A percentile compares a stretch with the other conserved stretches of the same genome.
phyloP scores from a whole-genome alignment of 2,113 vertebrate genomes.

The Raphicerus campestris region DNA sequence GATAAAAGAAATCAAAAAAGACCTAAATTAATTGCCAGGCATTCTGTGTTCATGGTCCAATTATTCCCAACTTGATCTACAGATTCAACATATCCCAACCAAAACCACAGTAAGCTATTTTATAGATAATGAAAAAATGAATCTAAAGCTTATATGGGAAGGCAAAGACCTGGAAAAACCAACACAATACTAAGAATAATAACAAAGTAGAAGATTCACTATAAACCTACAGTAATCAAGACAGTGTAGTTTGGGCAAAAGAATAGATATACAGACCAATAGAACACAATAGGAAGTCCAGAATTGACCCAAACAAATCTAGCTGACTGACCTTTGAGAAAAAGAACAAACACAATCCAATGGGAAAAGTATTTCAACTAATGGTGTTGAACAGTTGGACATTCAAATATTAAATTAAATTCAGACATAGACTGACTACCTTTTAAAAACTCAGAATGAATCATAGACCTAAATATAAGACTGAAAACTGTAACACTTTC shows the following conservation, averaged over 20 bases:
- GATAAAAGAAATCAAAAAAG: neutral
- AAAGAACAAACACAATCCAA: neutral
- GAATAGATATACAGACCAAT: neutral
- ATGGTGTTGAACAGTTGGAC: neutral
- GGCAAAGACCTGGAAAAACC: neutral
- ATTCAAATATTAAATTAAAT: neutral
- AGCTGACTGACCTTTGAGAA: neutral
- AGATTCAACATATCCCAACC: neutral
- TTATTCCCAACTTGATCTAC: neutral
- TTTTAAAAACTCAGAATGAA: constrained; percentile 7
- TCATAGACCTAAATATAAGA: neutral
- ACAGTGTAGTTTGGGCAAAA: neutral
- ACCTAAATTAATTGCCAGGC: neutral
- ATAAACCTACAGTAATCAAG: neutral
- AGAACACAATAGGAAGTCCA: neutral
- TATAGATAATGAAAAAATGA: neutral
- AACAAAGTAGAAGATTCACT: neutral
- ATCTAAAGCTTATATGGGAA: neutral
- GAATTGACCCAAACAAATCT: neutral
- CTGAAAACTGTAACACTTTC: neutral
- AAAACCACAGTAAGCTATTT: neutral
- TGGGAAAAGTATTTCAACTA: neutral
- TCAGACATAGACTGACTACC: neutral
- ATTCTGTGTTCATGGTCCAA: neutral
- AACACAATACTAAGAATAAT: neutral